phyloP scores from a whole-genome alignment of 2,113 vertebrate species.

The Drymodes brunneopygia region DNA sequence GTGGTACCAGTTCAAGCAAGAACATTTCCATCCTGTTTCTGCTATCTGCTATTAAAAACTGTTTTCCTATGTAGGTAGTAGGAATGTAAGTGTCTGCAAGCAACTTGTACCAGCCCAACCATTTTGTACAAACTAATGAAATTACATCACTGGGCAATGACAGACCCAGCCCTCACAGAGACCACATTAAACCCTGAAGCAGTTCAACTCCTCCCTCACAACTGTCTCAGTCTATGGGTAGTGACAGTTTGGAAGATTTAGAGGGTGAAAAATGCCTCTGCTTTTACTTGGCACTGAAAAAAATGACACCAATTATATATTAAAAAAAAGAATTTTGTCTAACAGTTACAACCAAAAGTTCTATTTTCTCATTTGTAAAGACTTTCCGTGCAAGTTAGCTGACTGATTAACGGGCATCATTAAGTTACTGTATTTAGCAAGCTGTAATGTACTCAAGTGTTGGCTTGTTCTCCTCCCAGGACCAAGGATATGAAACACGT shows the following conservation, averaged over 20 bases:
- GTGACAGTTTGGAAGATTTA: conserved; percentile 36
- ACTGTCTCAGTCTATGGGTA: not conserved
- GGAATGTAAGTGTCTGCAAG: not conserved
- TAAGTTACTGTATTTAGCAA: conserved; percentile 40
- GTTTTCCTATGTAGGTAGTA: not conserved
- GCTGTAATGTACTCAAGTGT: not conserved
- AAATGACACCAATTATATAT: not conserved
- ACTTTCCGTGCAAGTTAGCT: not conserved
- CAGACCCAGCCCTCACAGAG: not conserved
- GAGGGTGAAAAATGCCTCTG: conserved; percentile 14
- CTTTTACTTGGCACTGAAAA: conserved; percentile 14
- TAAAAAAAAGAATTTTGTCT: not conserved
- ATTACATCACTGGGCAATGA: conserved; percentile 21
- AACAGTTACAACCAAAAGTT: not conserved
- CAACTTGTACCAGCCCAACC: not conserved
- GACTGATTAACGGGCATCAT: not conserved
- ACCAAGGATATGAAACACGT: conserved; percentile 54
- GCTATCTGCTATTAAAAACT: conserved; percentile 11
- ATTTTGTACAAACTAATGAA: conserved; percentile 25
- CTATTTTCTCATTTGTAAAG: conserved; percentile 34
- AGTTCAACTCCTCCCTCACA: not conserved
- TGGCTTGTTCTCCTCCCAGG: conserved; percentile 8
- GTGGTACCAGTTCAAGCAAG: not conserved
- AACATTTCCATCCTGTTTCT: not conserved
- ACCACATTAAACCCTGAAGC: conserved; percentile 7